Evolutionary conservation across 1,140 invertebrate species (phyloP).

Genomic region (Acarapis woodi): DNA sequence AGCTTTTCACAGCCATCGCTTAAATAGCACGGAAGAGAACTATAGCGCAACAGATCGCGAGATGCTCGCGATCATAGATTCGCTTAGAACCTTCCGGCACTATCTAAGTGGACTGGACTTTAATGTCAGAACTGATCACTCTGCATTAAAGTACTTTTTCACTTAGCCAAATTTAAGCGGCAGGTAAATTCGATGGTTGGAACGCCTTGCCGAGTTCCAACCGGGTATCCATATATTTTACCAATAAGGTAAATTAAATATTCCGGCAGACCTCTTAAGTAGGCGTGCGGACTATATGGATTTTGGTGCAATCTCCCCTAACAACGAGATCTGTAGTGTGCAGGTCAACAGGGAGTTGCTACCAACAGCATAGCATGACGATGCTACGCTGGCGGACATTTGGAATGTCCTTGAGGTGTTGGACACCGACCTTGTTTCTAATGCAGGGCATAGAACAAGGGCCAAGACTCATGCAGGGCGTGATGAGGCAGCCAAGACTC

Average conservation of each 20-base stretch:
- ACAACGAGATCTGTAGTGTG: too few species aligned
- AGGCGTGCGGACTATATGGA: background rate
- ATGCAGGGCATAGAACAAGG: too few species aligned
- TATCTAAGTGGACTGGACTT: constrained; percentile 20
- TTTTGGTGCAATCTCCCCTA: too few species aligned
- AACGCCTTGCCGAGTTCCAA: background rate
- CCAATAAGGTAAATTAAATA: constrained; percentile 1
- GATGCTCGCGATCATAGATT: constrained; percentile 20
- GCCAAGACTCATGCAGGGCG: too few species aligned
- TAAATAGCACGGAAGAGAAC: constrained; percentile 16
- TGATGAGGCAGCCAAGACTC: too few species aligned
- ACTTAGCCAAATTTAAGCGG: constrained; percentile 9
- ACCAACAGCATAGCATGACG: too few species aligned
- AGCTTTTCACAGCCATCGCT: constrained; percentile 7
- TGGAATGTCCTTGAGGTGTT: too few species aligned
- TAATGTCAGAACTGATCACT: constrained; percentile 20
- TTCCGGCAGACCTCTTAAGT: background rate
- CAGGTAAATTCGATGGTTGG: constrained; percentile 1
- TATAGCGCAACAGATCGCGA: constrained; percentile 25
- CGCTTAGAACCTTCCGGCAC: constrained; percentile 21
- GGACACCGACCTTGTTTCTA: too few species aligned
- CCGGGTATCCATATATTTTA: background rate
- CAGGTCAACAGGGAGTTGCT: too few species aligned
- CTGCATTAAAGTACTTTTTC: constrained; percentile 15
- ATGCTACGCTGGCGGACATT: too few species aligned